Conservation (phyloP, 2,797 vertebrate genomes). For the Choloepus didactylus region DNA sequence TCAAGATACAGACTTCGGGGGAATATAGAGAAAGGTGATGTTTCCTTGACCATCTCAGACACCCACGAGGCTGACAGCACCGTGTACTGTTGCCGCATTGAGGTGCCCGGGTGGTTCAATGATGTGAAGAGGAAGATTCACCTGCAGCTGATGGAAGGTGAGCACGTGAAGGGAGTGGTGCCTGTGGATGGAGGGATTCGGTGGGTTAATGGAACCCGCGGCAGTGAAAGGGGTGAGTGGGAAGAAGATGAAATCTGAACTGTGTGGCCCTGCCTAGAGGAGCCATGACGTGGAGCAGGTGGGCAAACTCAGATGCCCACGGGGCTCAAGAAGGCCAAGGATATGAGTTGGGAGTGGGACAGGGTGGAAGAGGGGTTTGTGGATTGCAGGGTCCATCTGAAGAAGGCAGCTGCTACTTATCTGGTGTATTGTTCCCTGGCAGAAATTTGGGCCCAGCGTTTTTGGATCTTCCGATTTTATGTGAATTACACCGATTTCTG, state of each 20-base stretch:
- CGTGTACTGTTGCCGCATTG: constrained; percentile 87
- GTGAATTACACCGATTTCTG: background rate
- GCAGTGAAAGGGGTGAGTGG: background rate
- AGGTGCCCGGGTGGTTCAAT: constrained; percentile 88
- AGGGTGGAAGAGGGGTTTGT: background rate
- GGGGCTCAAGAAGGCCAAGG: background rate
- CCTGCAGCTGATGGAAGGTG: constrained; percentile 84
- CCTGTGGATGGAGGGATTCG: background rate
- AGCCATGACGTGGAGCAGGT: fast-evolving
- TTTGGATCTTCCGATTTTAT: background rate
- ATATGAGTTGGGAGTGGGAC: background rate
- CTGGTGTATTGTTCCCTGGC: background rate
- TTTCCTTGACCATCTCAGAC: constrained; percentile 85
- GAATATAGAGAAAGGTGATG: constrained; percentile 64
- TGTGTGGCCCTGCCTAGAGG: background rate
- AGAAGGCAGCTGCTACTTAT: background rate
- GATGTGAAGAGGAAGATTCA: constrained; percentile 83
- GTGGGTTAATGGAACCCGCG: background rate
- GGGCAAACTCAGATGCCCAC: background rate
- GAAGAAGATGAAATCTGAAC: background rate
- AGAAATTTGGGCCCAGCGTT: background rate
- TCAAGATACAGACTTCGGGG: constrained; percentile 73
- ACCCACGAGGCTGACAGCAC: constrained; percentile 70
- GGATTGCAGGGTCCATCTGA: background rate
- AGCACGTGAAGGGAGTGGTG: background rate